Conservation (phyloP, 2,797 vertebrate species). For the Poeciliopsis paucimaculata region DNA sequence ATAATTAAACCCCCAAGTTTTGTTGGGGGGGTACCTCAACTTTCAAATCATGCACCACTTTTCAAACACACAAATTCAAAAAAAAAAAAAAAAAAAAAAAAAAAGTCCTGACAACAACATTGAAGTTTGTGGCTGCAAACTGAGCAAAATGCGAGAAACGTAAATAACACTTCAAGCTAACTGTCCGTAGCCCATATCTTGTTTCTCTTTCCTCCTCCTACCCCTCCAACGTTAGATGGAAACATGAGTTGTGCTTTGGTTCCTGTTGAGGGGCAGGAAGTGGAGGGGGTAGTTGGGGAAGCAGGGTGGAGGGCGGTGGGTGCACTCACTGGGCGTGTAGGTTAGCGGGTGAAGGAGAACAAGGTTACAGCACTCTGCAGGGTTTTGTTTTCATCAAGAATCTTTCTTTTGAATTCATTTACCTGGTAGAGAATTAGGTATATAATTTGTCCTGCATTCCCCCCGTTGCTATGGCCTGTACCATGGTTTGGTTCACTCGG, state of each 20-base stretch:
- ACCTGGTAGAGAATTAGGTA: slow-evolving; percentile 83
- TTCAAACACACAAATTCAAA: neutral
- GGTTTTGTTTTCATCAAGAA: slow-evolving; percentile 41
- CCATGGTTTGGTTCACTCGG: slow-evolving; percentile 85
- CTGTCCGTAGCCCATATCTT: neutral
- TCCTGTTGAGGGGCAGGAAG: slow-evolving; percentile 8
- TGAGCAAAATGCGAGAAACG: neutral
- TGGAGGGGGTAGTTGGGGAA: slow-evolving; percentile 7
- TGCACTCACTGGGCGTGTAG: slow-evolving; percentile 49
- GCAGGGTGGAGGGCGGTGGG: slow-evolving; percentile 44
- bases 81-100: no score
- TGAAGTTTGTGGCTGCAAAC: neutral
- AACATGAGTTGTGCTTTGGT: slow-evolving; percentile 3
- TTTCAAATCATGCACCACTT: neutral
- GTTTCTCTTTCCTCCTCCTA: neutral
- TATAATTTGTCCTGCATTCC: slow-evolving; percentile 88
- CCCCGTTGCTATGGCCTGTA: slow-evolving; percentile 86
- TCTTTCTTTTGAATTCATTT: slow-evolving; percentile 70
- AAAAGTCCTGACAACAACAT: neutral
- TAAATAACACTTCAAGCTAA: neutral
- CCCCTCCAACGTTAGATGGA: slow-evolving; percentile 1
- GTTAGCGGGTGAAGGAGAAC: slow-evolving; percentile 57
- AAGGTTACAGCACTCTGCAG: slow-evolving; percentile 47
- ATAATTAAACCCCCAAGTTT: neutral
- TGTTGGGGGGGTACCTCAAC: neutral